These are phyloP conservation scores for Pseudomyrmex pallidus DNA, from an alignment of 1,140 invertebrate species.

Conservation along the genomic window DNA sequence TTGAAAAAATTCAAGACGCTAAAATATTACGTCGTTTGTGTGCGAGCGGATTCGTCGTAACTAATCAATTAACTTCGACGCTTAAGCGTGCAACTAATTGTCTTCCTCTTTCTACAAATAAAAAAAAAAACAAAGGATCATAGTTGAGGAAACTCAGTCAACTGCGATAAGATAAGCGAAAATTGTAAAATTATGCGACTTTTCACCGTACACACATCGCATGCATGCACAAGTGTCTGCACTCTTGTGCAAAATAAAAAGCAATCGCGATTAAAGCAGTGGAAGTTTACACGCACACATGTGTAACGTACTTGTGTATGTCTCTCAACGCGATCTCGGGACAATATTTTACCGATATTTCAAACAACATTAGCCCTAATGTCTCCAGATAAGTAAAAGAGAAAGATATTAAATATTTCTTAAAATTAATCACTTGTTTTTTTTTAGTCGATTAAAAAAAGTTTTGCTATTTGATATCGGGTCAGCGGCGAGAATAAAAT, in stretches of 20 bases:
- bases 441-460: no score
- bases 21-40: neutral
- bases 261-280: neutral
- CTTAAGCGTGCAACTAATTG: neutral
- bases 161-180: no score
- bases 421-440: no score
- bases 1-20: neutral
- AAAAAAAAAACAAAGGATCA: neutral
- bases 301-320: no score
- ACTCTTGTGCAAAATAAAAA: neutral
- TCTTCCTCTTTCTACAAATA: constrained; percentile 1
- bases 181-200: neutral
- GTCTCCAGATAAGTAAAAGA: no score
- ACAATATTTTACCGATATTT: neutral
- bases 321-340: no score
- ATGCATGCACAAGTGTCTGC: neutral
- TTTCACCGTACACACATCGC: no score
- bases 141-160: no score
- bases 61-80: neutral
- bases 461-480: no score
- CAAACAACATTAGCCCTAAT: neutral
- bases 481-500: no score
- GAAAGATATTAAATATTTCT: no score
- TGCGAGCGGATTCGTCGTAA: neutral
- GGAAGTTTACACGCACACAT: no score